phyloP scores from a whole-genome alignment of 2,888 invertebrate species.

The Clepsis dumicolana region DNA sequence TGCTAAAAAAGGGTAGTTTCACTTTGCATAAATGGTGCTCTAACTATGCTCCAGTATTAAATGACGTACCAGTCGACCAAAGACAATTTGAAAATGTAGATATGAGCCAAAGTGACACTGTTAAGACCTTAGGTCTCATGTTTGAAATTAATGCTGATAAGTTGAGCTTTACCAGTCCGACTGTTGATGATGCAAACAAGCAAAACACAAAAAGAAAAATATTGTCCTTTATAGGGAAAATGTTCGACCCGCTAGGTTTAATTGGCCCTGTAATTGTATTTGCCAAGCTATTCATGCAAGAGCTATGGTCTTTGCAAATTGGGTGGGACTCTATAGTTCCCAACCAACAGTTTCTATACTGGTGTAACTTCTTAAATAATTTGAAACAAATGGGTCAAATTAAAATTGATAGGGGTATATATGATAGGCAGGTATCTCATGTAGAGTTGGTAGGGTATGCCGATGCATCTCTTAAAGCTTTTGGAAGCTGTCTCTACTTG shows the following conservation, averaged over 20 bases:
- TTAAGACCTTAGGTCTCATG: constrained; percentile 41
- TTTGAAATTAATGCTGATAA: constrained; percentile 28
- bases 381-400: constrained; percentile 12
- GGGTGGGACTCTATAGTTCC: constrained; percentile 39
- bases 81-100: constrained; percentile 35
- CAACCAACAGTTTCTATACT: constrained; percentile 23
- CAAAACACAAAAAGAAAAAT: constrained; percentile 43
- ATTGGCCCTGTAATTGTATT: constrained; percentile 44
- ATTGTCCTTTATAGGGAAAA: constrained; percentile 46
- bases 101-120: constrained; percentile 33
- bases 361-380: constrained; percentile 19
- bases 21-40: constrained; percentile 19
- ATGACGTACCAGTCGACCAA: constrained; percentile 28
- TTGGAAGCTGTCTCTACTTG: constrained; percentile 44
- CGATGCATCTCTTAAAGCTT: constrained; percentile 43
- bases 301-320: constrained; percentile 38
- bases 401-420: neutral
- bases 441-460: constrained; percentile 43
- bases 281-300: constrained; percentile 46
- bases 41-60: neutral
- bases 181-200: neutral
- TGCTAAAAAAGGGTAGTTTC: neutral
- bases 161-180: constrained; percentile 28
- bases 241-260: constrained; percentile 47
- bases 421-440: neutral